A percentile compares a stretch with the other conserved stretches of the same genome.
These are phyloP conservation scores for Macrostomum lignano DNA, from an alignment of 1,140 invertebrate species.

Conservation along the genomic window DNA sequence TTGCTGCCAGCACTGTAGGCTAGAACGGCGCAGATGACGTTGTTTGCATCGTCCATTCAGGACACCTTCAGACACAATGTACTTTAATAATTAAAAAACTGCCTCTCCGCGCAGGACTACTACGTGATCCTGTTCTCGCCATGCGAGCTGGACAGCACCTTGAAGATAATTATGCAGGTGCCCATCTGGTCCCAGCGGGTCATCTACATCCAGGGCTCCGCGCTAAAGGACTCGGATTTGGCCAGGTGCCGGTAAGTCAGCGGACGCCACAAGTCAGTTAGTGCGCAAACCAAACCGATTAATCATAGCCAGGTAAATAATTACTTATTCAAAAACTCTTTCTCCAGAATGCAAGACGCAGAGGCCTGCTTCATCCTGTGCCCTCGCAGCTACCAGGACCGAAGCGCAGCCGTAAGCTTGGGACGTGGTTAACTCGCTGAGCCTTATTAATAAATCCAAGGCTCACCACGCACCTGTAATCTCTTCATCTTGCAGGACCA, in stretches of 20 bases:
- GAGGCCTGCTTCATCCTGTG: conserved; percentile 79
- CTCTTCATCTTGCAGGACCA: conserved; percentile 41
- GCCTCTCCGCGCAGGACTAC: conserved; percentile 40
- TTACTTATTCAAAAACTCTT: not conserved
- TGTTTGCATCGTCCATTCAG: conserved; percentile 1
- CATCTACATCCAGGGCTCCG: conserved; percentile 37
- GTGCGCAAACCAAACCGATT: conserved; percentile 6
- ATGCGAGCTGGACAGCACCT: conserved; percentile 80
- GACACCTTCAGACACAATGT: not conserved
- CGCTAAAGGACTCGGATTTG: conserved; percentile 16
- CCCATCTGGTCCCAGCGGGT: conserved; percentile 88
- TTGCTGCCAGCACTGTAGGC: too few relatives aligned
- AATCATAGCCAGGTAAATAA: not conserved
- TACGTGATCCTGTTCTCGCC: conserved; percentile 80
- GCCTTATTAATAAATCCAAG: not conserved
- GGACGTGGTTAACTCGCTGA: too few relatives aligned
- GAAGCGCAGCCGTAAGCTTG: conserved; percentile 49
- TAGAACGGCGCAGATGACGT: not conserved
- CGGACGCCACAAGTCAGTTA: conserved; percentile 57
- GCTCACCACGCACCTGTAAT: not conserved
- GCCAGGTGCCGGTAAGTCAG: conserved; percentile 70
- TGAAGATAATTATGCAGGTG: conserved; percentile 85
- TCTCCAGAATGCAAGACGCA: conserved; percentile 57
- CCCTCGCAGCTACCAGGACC: conserved; percentile 75
- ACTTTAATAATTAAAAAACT: not conserved